These are phyloP conservation scores for Onychomys leucogaster DNA, from an alignment of 2,797 vertebrate species.

Conservation along the genomic window DNA sequence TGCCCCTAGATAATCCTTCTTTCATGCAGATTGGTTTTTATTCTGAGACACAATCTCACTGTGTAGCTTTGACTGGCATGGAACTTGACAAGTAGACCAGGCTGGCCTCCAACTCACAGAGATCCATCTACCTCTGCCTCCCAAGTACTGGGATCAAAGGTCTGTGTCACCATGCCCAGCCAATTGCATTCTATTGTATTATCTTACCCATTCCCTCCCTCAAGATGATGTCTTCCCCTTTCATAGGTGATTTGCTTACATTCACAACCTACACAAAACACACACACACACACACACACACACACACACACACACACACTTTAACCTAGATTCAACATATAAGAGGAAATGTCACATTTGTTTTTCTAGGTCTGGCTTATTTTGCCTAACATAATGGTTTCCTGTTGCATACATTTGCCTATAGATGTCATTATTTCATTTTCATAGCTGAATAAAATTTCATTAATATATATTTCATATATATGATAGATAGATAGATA, in stretches of 20 bases:
- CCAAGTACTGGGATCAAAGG: neutral
- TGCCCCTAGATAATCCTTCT: neutral
- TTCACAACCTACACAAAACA: neutral
- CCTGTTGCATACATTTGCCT: neutral
- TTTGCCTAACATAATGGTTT: neutral
- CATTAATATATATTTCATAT: neutral
- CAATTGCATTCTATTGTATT: neutral
- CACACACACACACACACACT: neutral
- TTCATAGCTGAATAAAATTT: neutral
- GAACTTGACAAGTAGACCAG: neutral
- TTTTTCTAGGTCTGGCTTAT: neutral
- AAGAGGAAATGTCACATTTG: neutral
- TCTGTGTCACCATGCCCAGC: neutral
- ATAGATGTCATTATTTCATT: neutral
- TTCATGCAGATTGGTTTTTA: neutral
- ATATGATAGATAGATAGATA: no score
- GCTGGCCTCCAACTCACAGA: neutral
- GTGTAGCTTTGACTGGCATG: neutral
- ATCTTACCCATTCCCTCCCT: neutral
- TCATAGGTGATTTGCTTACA: neutral
- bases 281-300: neutral
- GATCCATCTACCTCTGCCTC: neutral
- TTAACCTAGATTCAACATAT: neutral
- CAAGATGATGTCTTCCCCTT: neutral
- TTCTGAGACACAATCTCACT: neutral